phyloP scores from a whole-genome alignment of 2,888 invertebrate species.

The Amiota minor region DNA sequence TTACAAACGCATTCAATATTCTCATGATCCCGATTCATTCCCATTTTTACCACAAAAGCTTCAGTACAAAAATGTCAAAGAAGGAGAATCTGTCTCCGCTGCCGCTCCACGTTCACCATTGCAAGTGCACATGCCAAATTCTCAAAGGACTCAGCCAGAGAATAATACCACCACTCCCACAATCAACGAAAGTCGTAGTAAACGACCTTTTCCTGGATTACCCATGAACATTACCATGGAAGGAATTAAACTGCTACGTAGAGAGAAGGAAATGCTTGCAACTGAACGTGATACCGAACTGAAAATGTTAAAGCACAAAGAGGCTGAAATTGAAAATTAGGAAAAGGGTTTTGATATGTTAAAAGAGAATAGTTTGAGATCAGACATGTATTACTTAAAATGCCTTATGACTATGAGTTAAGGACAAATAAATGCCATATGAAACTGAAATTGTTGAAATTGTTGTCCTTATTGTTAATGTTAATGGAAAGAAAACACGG shows the following conservation, averaged over 20 bases:
- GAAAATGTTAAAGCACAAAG: slow-evolving; percentile 47
- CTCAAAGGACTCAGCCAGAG: not conserved
- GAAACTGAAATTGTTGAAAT: no score
- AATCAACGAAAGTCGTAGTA: slow-evolving; percentile 1
- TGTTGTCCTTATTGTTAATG: no score
- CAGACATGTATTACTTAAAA: no score
- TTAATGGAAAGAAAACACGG: no score
- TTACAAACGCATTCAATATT: slow-evolving; percentile 29
- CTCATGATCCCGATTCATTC: slow-evolving; percentile 47
- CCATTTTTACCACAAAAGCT: slow-evolving; percentile 43
- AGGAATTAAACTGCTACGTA: slow-evolving; percentile 54
- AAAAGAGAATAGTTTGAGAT: no score
- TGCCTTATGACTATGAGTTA: no score
- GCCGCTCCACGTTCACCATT: not conserved
- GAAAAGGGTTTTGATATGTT: slow-evolving; percentile 33
- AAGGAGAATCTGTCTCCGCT: not conserved
- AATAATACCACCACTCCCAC: not conserved
- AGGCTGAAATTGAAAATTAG: slow-evolving; percentile 50
- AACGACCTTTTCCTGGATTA: slow-evolving; percentile 29
- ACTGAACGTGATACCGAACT: slow-evolving; percentile 48
- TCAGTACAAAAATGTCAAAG: no score
- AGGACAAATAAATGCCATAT: no score
- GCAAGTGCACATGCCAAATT: not conserved
- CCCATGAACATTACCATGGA: slow-evolving; percentile 54
- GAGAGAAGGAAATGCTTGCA: slow-evolving; percentile 52